Evolutionary conservation across 2,113 vertebrate species (phyloP), one percentile per base, ranked within the genome.

Genomic region (Henicopernis longicauda): DNA sequence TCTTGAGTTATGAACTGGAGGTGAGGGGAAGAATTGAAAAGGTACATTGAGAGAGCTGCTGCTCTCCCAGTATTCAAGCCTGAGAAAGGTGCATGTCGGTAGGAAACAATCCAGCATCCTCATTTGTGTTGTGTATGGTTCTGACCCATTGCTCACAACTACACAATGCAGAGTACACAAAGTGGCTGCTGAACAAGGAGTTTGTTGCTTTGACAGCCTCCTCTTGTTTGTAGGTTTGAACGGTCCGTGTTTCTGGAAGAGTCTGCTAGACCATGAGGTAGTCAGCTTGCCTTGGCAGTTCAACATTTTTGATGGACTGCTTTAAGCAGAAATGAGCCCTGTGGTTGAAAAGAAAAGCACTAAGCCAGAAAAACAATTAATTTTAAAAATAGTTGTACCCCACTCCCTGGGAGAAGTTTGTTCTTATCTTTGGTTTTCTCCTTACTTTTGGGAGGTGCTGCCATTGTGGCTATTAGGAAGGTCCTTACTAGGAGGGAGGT

Each of bases 391-490:
- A 14, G 47, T 76, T 62, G 4, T 63, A 11, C 22, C 38, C 8
- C 11, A 0, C 79, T 92, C 36, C 26, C 26, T 13, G 16, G 21
- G 34, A 82, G 17, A 52, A 71, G 34, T 25, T 85, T 59, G 11
- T 63, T 54, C 49, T 57, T 72, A 3, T 25, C 42, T 44, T 47
- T 66, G 70, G 10, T 59, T 87, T 50, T 55, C 74, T 72, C 63
- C 11, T 49, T 21, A 23, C 27, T 34, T 73, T 8, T 22, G 29
- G 42, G 86, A 86, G 82, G 61, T 0, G 0, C 78, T 87, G 54
- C 54, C 0, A 0, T 27, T n/a, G 80, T 38, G 62, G 32, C 52
- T 34, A 0, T 3, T 69, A 4, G 76, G 77, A 73, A 77, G 83
- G 44, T 74, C 81, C 58, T 91, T 34, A 7, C 45, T 27, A 10